Percentiles rank a stretch among this genome's conserved stretches.
Conservation (phyloP, 2,888 invertebrate genomes). For the Ptychoptera albimana region DNA sequence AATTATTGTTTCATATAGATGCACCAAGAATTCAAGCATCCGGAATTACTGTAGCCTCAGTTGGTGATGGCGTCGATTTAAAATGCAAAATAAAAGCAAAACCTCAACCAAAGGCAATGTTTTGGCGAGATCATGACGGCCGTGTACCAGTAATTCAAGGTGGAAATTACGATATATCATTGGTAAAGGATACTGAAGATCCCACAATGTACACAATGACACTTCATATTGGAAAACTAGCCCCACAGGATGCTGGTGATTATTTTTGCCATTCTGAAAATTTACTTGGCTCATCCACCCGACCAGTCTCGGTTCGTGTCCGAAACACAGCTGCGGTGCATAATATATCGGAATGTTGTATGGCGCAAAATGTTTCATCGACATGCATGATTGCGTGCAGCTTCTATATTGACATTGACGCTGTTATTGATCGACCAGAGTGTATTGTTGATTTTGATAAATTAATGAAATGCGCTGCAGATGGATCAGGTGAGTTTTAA, state of each 20-base stretch:
- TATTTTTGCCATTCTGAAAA: slow-evolving; percentile 79
- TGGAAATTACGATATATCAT: slow-evolving; percentile 52
- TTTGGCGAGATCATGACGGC: slow-evolving; percentile 64
- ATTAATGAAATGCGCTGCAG: slow-evolving; percentile 71
- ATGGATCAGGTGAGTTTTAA: slow-evolving; percentile 41
- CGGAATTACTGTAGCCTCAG: slow-evolving; percentile 59
- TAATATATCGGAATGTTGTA: slow-evolving; percentile 68
- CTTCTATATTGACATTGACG: slow-evolving; percentile 68
- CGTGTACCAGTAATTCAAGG: slow-evolving; percentile 61
- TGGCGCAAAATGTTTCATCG: slow-evolving; percentile 60
- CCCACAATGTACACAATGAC: slow-evolving; percentile 57
- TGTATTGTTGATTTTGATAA: slow-evolving; percentile 74
- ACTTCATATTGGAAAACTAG: slow-evolving; percentile 53
- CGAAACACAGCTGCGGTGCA: slow-evolving; percentile 44
- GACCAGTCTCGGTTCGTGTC: slow-evolving; percentile 56
- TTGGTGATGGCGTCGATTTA: slow-evolving; percentile 58
- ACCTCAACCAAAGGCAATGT: slow-evolving; percentile 64
- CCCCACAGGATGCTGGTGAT: slow-evolving; percentile 55
- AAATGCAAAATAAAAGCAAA: slow-evolving; percentile 65
- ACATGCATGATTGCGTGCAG: slow-evolving; percentile 71
- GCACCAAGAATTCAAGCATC: slow-evolving; percentile 61
- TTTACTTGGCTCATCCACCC: slow-evolving; percentile 55
- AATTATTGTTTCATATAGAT: slow-evolving; percentile 33
- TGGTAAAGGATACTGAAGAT: slow-evolving; percentile 42
- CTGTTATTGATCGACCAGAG: slow-evolving; percentile 62